phyloP scores from a whole-genome alignment of 1,140 invertebrate species.

The Drosophila tsacasi region DNA sequence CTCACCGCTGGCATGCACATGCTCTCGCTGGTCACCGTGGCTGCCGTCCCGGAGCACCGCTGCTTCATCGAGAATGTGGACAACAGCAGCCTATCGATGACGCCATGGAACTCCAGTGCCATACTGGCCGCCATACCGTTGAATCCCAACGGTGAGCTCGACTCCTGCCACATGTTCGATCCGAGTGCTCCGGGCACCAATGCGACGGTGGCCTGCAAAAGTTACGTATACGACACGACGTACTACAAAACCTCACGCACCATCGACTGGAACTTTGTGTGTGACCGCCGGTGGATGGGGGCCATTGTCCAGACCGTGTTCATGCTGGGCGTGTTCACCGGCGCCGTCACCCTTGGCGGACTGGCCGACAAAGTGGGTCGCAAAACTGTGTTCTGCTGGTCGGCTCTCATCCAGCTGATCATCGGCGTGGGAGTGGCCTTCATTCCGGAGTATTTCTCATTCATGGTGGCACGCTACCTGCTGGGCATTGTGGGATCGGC shows the following conservation, averaged over 20 bases:
- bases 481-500: slow-evolving; percentile 94
- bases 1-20: slow-evolving; percentile 92
- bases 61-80: slow-evolving; percentile 88
- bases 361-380: slow-evolving; percentile 95
- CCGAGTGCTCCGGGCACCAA: slow-evolving; percentile 82
- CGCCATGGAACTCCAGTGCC: slow-evolving; percentile 86
- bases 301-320: slow-evolving; percentile 92
- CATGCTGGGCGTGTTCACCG: slow-evolving; percentile 96
- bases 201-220: slow-evolving; percentile 86
- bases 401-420: slow-evolving; percentile 89
- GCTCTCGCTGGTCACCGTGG: slow-evolving; percentile 91
- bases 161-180: slow-evolving; percentile 87
- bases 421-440: slow-evolving; percentile 91
- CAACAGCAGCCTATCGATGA: slow-evolving; percentile 85
- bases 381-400: slow-evolving; percentile 92
- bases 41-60: slow-evolving; percentile 91
- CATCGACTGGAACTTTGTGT: slow-evolving; percentile 95
- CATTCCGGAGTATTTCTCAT: slow-evolving; percentile 90
- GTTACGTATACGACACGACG: slow-evolving; percentile 90
- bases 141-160: slow-evolving; percentile 85
- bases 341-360: slow-evolving; percentile 93
- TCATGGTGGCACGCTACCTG: slow-evolving; percentile 89
- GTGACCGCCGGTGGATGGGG: slow-evolving; percentile 92
- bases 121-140: slow-evolving; percentile 86
- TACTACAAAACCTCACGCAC: slow-evolving; percentile 90